These are phyloP conservation scores for Phylloscopus trochiloides DNA, from an alignment of 2,113 vertebrate species.

Conservation along the genomic window DNA sequence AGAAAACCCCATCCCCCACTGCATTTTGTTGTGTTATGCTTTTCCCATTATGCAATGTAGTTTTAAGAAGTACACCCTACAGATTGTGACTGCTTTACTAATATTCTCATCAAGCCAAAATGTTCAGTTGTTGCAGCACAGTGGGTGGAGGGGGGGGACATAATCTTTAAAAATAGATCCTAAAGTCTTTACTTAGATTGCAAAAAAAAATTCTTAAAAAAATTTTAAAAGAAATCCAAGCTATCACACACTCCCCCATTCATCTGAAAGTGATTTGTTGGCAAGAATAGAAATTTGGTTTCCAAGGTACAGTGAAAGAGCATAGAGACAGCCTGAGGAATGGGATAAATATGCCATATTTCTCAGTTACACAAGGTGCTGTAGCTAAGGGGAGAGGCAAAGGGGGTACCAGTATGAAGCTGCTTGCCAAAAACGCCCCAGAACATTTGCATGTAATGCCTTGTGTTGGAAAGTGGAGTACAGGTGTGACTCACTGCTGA, in stretches of 20 bases:
- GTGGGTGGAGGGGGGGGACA: constrained; percentile 39
- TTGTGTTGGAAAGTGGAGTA: neutral
- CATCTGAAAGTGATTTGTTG: constrained; percentile 65
- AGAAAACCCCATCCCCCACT: neutral
- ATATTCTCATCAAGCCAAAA: constrained; percentile 45
- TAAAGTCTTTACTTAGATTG: constrained; percentile 60
- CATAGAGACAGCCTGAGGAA: constrained; percentile 48
- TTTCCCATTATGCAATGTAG: constrained; percentile 9
- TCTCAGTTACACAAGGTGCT: constrained; percentile 50
- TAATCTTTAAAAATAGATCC: constrained; percentile 55
- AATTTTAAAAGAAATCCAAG: neutral
- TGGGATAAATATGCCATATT: constrained; percentile 58
- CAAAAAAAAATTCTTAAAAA: neutral
- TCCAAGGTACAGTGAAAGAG: constrained; percentile 58
- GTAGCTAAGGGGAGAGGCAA: neutral
- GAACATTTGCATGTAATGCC: constrained; percentile 11
- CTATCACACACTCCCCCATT: constrained; percentile 60
- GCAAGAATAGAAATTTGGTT: constrained; percentile 70
- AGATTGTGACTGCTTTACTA: constrained; percentile 40
- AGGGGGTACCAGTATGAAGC: neutral
- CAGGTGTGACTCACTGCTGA: constrained; percentile 12
- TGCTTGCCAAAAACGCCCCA: neutral
- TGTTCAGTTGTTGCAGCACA: constrained; percentile 30
- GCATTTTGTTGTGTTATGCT: neutral
- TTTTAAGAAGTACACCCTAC: constrained; percentile 27